Conservation (phyloP, 2,797 vertebrate species). For the Enteromius radiatus region DNA sequence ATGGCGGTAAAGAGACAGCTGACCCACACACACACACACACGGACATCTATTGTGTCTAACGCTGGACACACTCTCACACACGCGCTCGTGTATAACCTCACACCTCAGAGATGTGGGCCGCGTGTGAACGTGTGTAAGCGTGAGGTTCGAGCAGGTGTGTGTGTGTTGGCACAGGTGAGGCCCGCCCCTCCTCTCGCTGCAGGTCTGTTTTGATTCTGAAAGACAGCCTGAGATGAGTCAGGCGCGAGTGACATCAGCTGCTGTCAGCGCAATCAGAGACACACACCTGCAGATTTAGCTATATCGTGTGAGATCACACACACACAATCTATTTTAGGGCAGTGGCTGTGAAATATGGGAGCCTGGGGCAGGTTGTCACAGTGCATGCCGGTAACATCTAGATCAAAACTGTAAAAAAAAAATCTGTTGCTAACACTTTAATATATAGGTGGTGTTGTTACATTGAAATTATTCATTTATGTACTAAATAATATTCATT, state of each 20-base stretch:
- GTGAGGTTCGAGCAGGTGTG: slow-evolving; percentile 22
- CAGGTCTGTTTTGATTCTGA: slow-evolving; percentile 53
- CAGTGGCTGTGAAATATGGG: background rate
- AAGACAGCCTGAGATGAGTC: slow-evolving; percentile 38
- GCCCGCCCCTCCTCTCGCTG: slow-evolving; percentile 49
- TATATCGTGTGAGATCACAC: background rate
- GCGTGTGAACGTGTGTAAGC: slow-evolving; percentile 43
- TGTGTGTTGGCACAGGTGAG: slow-evolving; percentile 47
- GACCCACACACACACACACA: slow-evolving; percentile 31
- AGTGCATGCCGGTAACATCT: background rate
- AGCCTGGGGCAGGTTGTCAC: background rate
- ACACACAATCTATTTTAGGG: background rate
- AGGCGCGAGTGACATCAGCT: slow-evolving; percentile 32
- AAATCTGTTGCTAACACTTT: background rate
- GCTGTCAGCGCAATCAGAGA: background rate
- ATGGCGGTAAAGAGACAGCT: slow-evolving; percentile 46
- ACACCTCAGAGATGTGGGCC: slow-evolving; percentile 24
- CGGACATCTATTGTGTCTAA: background rate
- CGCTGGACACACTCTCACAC: slow-evolving; percentile 30
- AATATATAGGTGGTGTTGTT: too few relatives aligned
- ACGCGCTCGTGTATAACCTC: background rate
- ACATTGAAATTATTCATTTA: too few relatives aligned
- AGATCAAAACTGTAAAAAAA: background rate
- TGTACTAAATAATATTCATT: too few relatives aligned
- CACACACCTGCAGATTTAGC: slow-evolving; percentile 3